Evolutionary conservation across 2,888 invertebrate genomes (phyloP), one percentile per base, ranked within the genome.

Genomic region (Lutraria lutraria): DNA sequence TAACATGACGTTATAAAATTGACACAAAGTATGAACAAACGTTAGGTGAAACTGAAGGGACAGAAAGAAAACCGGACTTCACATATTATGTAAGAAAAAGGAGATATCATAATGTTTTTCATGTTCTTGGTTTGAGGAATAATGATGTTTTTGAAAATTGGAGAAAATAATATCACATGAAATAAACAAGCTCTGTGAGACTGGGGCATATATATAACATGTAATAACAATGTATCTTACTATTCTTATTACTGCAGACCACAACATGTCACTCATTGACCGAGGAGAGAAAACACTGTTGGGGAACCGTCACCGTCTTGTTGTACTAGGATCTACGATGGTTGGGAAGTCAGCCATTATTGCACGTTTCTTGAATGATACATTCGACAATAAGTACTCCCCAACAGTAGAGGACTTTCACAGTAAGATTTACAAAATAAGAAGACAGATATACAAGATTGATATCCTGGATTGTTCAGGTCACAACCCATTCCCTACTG

Each of bases 401-500:
- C 98, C 98, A 60, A 98, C 98, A 90, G 98, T 99, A 94, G 98
- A 98, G 97, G 98, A 98, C 97, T 98, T 98, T 96, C 98, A 98
- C 96, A 97, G 98, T 92, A 98, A 98, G 97, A 97, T 98, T 95
- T 98, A 98, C 97, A 97, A 98, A 96, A 98, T 98, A 96, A 97
- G 98, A 29, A 98, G 98, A 12, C 98, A 98, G 96, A 98, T 98
- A 87, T 98, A 98, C 97, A 98, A 98, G 96, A 97, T 98, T 94
- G 98, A 98, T 97, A 97, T 99, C 91, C 97, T 98, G 94, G 98
- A 98, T 96, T 98, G 98, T 19, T 98, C 98, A 79, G 98, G 98
- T 83, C 98, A 98, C 97, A 98, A 98, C 97, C 98, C 98, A 25
- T 98, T 98, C 97, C 98, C 98, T 12, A 98, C 98, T 76, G 98